Evolutionary conservation across 2,797 vertebrate genomes (phyloP).

Genomic region (Melanogrammus aeglefinus): DNA sequence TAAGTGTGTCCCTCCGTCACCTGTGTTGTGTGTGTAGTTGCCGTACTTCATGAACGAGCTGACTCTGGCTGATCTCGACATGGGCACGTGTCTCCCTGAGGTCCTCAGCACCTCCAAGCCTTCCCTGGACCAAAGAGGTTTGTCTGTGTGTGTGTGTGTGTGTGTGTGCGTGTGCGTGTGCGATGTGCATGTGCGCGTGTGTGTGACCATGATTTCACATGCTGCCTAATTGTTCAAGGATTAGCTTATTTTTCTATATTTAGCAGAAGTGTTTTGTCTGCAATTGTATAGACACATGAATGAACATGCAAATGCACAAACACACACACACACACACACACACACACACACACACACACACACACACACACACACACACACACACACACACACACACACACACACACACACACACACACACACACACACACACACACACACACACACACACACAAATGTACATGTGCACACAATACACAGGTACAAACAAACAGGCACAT

Average conservation of each 20-base stretch:
- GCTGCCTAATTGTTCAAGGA: not conserved
- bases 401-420: no score
- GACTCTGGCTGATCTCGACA: slow-evolving; percentile 81
- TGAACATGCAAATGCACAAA: no score
- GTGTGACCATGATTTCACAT: not conserved
- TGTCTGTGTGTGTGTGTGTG: slow-evolving; percentile 12
- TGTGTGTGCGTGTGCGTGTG: slow-evolving; percentile 7
- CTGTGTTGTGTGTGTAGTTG: slow-evolving; percentile 65
- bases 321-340: no score
- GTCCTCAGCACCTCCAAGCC: slow-evolving; percentile 78
- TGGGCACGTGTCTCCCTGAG: slow-evolving; percentile 82
- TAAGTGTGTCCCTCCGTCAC: not conserved
- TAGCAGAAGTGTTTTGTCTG: not conserved
- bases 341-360: no score
- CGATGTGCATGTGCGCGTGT: slow-evolving; percentile 6
- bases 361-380: no score
- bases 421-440: no score
- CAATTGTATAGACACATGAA: not conserved
- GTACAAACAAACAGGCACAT: not conserved
- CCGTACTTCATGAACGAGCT: slow-evolving; percentile 89
- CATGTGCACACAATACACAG: not conserved
- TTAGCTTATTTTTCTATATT: not conserved
- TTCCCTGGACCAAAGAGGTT: slow-evolving; percentile 78
- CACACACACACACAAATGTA: not conserved
- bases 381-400: no score